Conservation (phyloP, 2,113 vertebrate species). For the Nestor notabilis region DNA sequence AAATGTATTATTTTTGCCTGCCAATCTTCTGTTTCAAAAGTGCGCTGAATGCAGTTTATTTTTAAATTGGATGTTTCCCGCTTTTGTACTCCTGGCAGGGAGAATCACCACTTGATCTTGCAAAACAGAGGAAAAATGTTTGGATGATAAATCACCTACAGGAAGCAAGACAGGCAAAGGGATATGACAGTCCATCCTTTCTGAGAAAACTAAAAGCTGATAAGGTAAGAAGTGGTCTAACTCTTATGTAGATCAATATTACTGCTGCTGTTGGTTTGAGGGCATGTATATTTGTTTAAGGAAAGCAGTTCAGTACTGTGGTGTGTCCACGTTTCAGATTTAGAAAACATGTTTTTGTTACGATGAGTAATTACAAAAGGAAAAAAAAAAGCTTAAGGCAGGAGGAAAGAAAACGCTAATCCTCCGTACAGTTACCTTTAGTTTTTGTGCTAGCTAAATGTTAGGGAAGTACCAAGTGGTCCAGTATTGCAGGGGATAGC, state of each 20-base stretch:
- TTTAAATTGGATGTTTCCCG: conserved; percentile 48
- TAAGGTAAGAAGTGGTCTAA: conserved; percentile 81
- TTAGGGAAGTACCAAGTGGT: not conserved
- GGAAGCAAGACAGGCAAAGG: conserved; percentile 96
- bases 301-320: not conserved
- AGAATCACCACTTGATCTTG: conserved; percentile 95
- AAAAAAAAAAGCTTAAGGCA: not conserved
- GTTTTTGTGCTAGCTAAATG: not conserved
- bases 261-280: not conserved
- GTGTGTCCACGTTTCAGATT: not conserved
- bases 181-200: conserved; percentile 96
- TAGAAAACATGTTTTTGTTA: not conserved
- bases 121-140: conserved; percentile 97
- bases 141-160: conserved; percentile 99
- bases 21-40: conserved; percentile 14
- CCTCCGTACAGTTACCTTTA: not conserved
- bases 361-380: not conserved
- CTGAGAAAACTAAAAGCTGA: conserved; percentile 96
- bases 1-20: conserved; percentile 16
- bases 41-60: conserved; percentile 15
- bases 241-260: rapidly evolving
- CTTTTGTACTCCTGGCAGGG: conserved; percentile 76
- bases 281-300: not conserved
- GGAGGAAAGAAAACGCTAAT: not conserved
- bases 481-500: not conserved